Evolutionary conservation across 2,113 vertebrate species (phyloP).

Genomic region (Gambusia holbrooki): DNA sequence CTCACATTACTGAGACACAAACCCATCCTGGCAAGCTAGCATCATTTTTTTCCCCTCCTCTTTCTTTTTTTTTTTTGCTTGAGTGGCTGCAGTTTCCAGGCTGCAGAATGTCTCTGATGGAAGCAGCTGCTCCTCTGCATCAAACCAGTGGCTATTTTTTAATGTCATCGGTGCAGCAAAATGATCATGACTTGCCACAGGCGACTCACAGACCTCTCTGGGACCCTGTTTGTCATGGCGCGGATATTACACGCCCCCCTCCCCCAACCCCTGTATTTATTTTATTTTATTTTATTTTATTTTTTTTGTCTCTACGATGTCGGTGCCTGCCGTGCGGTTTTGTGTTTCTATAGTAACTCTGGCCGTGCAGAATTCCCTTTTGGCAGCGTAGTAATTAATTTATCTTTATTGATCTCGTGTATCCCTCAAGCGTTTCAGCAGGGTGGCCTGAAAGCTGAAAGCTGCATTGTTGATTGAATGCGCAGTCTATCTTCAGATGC

Average conservation of each 20-base stretch:
- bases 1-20: slow-evolving; percentile 46
- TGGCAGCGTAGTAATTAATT: slow-evolving; percentile 74
- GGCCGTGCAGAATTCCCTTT: slow-evolving; percentile 57
- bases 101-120: slow-evolving; percentile 27
- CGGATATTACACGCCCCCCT: slow-evolving; percentile 32
- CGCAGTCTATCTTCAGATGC: slow-evolving; percentile 68
- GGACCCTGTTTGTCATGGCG: slow-evolving; percentile 19
- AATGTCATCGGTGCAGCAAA: slow-evolving; percentile 47
- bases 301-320: slow-evolving; percentile 20
- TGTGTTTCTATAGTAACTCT: slow-evolving; percentile 62
- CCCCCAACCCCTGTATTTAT: neutral
- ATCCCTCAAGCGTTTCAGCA: slow-evolving; percentile 68
- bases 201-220: slow-evolving; percentile 27
- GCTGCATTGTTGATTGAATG: slow-evolving; percentile 73
- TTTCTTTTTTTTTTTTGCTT: slow-evolving; percentile 17
- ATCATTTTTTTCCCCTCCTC: neutral
- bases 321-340: slow-evolving; percentile 24
- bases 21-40: slow-evolving; percentile 24
- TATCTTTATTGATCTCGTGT: slow-evolving; percentile 77
- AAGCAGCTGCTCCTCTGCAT: slow-evolving; percentile 48
- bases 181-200: slow-evolving; percentile 23
- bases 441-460: slow-evolving; percentile 62
- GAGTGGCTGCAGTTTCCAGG: slow-evolving; percentile 23
- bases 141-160: slow-evolving; percentile 34
- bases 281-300: slow-evolving; percentile 23